Conservation (phyloP, 2,113 vertebrate species). For the Carassius gibelio region DNA sequence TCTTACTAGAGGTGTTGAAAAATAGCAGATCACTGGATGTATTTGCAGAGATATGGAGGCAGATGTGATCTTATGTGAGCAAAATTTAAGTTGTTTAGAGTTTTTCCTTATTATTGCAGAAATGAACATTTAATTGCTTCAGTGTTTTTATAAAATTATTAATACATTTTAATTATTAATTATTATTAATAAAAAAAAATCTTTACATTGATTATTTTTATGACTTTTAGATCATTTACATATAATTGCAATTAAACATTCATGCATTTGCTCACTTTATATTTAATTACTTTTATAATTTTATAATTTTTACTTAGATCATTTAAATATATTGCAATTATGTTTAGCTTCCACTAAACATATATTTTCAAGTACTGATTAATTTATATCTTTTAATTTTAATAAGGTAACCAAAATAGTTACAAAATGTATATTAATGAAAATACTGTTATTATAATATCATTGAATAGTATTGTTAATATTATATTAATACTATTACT, state of each 20-base stretch:
- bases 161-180: background rate
- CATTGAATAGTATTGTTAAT: too few species aligned
- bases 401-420: too few species aligned
- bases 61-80: constrained; percentile 59
- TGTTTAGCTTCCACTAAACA: too few species aligned
- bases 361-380: too few species aligned
- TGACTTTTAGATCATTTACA: background rate
- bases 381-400: too few species aligned
- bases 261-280: too few species aligned
- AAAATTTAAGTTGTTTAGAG: background rate
- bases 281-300: too few species aligned
- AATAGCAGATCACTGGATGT: constrained; percentile 71
- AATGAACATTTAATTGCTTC: background rate
- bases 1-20: constrained; percentile 74
- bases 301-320: too few species aligned
- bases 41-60: constrained; percentile 67
- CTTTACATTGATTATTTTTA: background rate
- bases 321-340: too few species aligned
- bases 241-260: background rate
- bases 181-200: background rate
- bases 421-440: too few species aligned
- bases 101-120: background rate
- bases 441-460: too few species aligned
- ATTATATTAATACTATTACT: background rate
- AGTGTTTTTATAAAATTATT: background rate